Percentiles rank a stretch among this genome's conserved stretches.
These are phyloP conservation scores for Lissocephala sabroskyi DNA, from an alignment of 2,888 invertebrate genomes.

Conservation along the genomic window DNA sequence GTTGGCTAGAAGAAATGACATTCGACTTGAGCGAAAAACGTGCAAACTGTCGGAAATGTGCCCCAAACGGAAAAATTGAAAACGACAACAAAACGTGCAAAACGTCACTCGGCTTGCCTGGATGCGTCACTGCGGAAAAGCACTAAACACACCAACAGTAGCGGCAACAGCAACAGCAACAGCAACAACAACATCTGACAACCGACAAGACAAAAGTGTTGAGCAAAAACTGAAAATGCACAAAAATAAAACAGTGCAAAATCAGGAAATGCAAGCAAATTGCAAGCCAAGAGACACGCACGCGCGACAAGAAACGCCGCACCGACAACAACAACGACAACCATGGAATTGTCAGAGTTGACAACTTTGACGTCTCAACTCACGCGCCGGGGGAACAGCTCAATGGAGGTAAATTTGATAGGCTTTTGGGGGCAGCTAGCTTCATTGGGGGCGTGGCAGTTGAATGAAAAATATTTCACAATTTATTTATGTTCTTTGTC, in stretches of 20 bases:
- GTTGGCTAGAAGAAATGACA: too few relatives aligned
- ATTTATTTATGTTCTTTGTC: too few relatives aligned
- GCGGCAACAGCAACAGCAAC: conserved; percentile 14
- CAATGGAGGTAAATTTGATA: conserved; percentile 28
- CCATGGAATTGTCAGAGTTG: conserved; percentile 42
- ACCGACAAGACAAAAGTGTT: conserved; percentile 21
- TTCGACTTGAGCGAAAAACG: too few relatives aligned
- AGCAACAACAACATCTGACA: not conserved
- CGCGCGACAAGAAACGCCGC: conserved; percentile 4
- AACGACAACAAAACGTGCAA: conserved; percentile 54
- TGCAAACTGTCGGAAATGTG: too few relatives aligned
- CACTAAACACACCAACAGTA: not conserved
- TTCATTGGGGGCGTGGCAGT: not conserved
- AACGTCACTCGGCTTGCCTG: conserved; percentile 42
- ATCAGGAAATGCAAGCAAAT: conserved; percentile 26
- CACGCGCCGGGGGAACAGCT: conserved; percentile 46
- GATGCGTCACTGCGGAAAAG: conserved; percentile 52
- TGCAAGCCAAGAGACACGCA: conserved; percentile 23
- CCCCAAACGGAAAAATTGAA: too few relatives aligned
- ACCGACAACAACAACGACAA: conserved; percentile 6
- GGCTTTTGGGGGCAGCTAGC: not conserved
- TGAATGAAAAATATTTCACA: too few relatives aligned
- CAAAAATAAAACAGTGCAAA: conserved; percentile 18
- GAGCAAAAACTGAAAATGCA: conserved; percentile 15
- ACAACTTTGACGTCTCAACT: conserved; percentile 54